Evolutionary conservation across 2,888 invertebrate genomes (phyloP).

Genomic region (Ophraella communa): DNA sequence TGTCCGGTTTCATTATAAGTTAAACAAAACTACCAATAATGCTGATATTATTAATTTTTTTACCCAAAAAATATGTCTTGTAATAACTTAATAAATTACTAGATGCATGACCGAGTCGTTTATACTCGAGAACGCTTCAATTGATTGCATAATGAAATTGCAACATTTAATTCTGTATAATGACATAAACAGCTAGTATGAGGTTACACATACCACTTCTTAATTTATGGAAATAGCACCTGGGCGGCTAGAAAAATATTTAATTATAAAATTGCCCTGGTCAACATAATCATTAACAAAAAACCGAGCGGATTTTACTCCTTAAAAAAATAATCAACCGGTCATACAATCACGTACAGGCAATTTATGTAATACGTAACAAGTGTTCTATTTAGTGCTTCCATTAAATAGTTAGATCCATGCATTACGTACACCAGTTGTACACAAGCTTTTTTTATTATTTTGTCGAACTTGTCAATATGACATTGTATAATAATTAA

Average conservation of each 20-base stretch:
- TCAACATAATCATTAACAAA: background rate
- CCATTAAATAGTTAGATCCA: too few species aligned
- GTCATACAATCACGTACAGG: too few species aligned
- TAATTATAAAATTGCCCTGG: background rate
- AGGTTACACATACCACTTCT: background rate
- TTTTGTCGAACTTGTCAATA: too few species aligned
- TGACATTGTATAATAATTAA: too few species aligned
- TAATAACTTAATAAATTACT: slow-evolving; percentile 4
- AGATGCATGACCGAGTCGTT: slow-evolving; percentile 4
- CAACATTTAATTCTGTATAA: background rate
- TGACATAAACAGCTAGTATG: background rate
- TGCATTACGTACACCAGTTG: too few species aligned
- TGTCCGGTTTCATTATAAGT: too few species aligned
- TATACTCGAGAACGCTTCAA: slow-evolving; percentile 7
- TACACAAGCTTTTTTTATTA: too few species aligned
- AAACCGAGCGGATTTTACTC: background rate
- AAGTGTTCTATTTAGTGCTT: too few species aligned
- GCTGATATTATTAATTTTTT: too few species aligned
- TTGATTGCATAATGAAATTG: slow-evolving; percentile 8
- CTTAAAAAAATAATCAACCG: background rate
- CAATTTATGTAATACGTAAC: background rate
- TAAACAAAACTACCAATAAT: too few species aligned
- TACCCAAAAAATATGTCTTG: background rate
- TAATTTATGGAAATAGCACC: slow-evolving; percentile 3
- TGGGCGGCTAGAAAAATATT: background rate